Conservation (phyloP, 2,888 invertebrate species). For the Hoplodrina blanda region DNA sequence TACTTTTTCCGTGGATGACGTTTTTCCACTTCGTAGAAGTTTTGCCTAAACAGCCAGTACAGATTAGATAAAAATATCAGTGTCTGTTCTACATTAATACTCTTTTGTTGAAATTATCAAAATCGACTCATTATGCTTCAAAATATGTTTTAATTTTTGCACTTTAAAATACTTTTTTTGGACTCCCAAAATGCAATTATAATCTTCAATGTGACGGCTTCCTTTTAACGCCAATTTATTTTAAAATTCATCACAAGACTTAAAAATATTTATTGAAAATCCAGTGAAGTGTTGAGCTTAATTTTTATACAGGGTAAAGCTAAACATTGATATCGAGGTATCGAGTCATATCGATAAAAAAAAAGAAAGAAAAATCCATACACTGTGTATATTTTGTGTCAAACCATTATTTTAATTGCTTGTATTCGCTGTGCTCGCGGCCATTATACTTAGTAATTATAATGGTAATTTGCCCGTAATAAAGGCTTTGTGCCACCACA, state of each 20-base stretch:
- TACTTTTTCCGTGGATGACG: slow-evolving; percentile 3
- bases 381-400: slow-evolving; percentile 16
- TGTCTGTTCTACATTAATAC: slow-evolving; percentile 33
- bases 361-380: too few species aligned
- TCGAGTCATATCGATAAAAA: slow-evolving; percentile 31
- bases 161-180: background rate
- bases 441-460: slow-evolving; percentile 42
- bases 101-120: slow-evolving; percentile 46
- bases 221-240: slow-evolving; percentile 63
- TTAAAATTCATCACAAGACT: slow-evolving; percentile 70
- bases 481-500: background rate
- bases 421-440: slow-evolving; percentile 27
- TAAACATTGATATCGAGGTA: slow-evolving; percentile 53
- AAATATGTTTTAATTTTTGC: slow-evolving; percentile 5
- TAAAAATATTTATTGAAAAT: slow-evolving; percentile 72
- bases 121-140: slow-evolving; percentile 14
- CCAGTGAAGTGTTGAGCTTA: slow-evolving; percentile 77
- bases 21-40: background rate
- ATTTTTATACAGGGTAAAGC: slow-evolving; percentile 63
- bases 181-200: slow-evolving; percentile 9
- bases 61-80: background rate
- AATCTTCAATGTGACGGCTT: slow-evolving; percentile 16
- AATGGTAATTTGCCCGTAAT: slow-evolving; percentile 18
- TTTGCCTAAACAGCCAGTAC: background rate
- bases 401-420: slow-evolving; percentile 19